phyloP scores from a whole-genome alignment of 2,888 invertebrate species.

The Rhamnusium bicolor region DNA sequence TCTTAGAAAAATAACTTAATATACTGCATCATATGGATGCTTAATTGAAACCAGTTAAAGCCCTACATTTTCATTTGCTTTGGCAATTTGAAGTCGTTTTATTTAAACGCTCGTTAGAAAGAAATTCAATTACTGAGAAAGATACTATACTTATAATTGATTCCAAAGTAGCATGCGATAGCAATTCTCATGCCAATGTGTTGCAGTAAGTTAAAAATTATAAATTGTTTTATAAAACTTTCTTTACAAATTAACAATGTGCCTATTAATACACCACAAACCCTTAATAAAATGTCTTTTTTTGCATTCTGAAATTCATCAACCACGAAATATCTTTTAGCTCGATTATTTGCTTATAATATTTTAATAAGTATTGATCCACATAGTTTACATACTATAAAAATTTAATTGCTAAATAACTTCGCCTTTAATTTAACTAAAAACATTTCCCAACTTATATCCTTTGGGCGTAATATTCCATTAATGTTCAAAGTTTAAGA shows the following conservation, averaged over 20 bases:
- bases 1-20: no score
- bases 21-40: no score
- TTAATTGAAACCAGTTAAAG: no score
- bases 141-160: no score
- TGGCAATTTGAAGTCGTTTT: no score
- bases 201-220: neutral
- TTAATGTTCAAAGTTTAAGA: constrained; percentile 22
- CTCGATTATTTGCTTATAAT: neutral
- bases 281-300: neutral
- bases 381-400: constrained; percentile 8
- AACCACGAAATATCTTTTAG: neutral
- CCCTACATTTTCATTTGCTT: no score
- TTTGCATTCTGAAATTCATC: neutral
- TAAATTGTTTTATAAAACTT: neutral
- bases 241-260: neutral
- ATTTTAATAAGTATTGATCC: neutral
- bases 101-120: no score
- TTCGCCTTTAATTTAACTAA: neutral
- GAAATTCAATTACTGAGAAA: no score
- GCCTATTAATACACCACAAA: neutral
- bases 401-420: constrained; percentile 6
- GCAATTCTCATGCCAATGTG: no score
- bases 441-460: constrained; percentile 13
- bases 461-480: constrained; percentile 17
- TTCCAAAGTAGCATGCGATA: no score